These are phyloP conservation scores for Atta cephalotes DNA, from an alignment of 1,140 invertebrate genomes.

Conservation along the genomic window DNA sequence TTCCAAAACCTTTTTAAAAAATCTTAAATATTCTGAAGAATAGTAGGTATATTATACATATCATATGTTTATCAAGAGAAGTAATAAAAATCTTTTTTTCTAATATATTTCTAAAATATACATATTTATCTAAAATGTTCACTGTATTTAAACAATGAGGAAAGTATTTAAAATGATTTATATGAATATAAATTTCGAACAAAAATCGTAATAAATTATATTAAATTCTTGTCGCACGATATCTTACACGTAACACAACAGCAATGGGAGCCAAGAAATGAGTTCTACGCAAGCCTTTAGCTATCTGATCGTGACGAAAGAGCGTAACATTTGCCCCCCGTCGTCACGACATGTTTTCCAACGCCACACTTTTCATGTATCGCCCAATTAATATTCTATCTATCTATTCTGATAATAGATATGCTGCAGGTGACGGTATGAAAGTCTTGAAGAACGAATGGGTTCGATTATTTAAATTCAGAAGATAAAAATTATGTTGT, in stretches of 20 bases:
- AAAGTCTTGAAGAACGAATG: constrained; percentile 73
- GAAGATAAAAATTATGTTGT: constrained; percentile 31
- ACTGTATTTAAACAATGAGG: neutral
- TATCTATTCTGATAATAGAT: constrained; percentile 72
- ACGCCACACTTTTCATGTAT: constrained; percentile 64
- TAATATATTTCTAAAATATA: neutral
- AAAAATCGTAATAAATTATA: constrained; percentile 21
- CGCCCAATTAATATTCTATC: constrained; percentile 79
- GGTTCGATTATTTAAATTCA: constrained; percentile 73
- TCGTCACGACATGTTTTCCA: constrained; percentile 52
- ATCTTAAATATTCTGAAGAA: neutral
- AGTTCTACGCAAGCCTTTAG: constrained; percentile 35
- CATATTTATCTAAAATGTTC: neutral
- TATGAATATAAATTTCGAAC: neutral
- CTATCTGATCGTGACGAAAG: constrained; percentile 60
- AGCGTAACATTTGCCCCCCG: constrained; percentile 45
- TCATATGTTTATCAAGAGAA: neutral
- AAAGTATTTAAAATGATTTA: neutral
- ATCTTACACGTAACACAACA: constrained; percentile 34
- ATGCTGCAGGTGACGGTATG: constrained; percentile 62
- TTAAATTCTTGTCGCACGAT: constrained; percentile 30
- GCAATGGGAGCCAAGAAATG: constrained; percentile 21
- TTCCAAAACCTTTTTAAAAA: neutral
- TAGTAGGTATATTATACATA: neutral
- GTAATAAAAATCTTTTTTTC: neutral